Percentiles rank a stretch among this genome's conserved stretches.
Conservation (phyloP, 2,797 vertebrate genomes). For the Tokudaia muenninki region DNA sequence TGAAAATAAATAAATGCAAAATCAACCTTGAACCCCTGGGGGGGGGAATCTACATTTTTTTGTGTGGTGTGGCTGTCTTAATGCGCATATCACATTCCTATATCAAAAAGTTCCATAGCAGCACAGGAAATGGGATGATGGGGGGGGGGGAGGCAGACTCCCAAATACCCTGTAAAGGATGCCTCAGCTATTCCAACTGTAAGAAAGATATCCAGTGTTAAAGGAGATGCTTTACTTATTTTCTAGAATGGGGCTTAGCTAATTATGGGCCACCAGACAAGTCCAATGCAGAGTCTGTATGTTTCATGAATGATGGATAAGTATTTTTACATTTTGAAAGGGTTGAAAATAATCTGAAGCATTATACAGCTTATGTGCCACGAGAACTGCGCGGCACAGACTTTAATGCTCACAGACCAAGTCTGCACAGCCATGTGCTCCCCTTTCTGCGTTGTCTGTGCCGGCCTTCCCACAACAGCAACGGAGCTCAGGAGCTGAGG, state of each 20-base stretch:
- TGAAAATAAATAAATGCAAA: not conserved
- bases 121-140: not conserved
- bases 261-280: not conserved
- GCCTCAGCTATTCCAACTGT: conserved; percentile 22
- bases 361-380: not conserved
- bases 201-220: not conserved
- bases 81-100: not conserved
- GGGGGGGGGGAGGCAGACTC: not conserved
- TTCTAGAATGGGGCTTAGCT: not conserved
- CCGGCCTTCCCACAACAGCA: not conserved
- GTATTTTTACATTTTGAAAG: not conserved
- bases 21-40: not conserved
- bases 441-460: fast-evolving
- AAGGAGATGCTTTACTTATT: not conserved
- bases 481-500: too few species aligned
- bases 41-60: not conserved
- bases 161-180: not conserved
- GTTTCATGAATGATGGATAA: not conserved
- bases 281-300: not conserved
- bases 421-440: not conserved
- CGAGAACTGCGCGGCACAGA: not conserved
- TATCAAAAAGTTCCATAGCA: conserved; percentile 32
- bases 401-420: not conserved
- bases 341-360: not conserved
- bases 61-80: not conserved